Evolutionary conservation across 2,888 invertebrate species (phyloP), one percentile per base, ranked within the genome.

Genomic region (Harpalus rufipes): DNA sequence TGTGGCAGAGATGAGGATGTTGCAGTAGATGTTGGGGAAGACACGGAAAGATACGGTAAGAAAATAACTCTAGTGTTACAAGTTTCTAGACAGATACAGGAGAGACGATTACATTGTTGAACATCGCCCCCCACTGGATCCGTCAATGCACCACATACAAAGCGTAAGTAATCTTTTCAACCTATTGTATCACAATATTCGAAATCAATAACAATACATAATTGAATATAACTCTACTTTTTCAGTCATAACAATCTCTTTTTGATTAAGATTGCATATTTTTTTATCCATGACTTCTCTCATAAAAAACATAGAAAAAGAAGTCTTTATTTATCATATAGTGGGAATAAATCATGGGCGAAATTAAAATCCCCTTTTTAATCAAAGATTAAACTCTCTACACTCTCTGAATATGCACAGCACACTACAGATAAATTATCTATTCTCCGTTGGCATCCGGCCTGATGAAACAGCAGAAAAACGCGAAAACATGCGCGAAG

Each of bases 381-480:
- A 78, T 78, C 78, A 78, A 78, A 78, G 78, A 58, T 78, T 74
- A 74, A 74, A 74, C 41, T 74, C 72, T 32, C 32, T 12, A 65
- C 68, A 39, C 51, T 21, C 44, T 8, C 16, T 16, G 76, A 10
- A 56, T 76, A 76, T 39, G 56, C 56, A 51, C 51, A 56, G 44
- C 76, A 72, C 44, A 56, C 58, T 58, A 58, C 58, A 58, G 7
- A 78, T 78, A 78, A 78, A 78, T 78, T 78, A 78, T 78, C 58
- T 16, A 25, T 58, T 58, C 51, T 51, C 41, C 44, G 72, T 51
- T 78, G 78, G 58, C 78, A 78, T 56, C 32, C 14, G 56, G 58
- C 58, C 78, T 78, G 78, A 78, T 78, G 78, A 78, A 78, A 78
- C 78, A 56, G 58, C 58, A 78, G 56, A 78, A 78, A 78, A 78